These are phyloP conservation scores for Chironomus riparius DNA, from an alignment of 2,888 invertebrate species.

Conservation along the genomic window DNA sequence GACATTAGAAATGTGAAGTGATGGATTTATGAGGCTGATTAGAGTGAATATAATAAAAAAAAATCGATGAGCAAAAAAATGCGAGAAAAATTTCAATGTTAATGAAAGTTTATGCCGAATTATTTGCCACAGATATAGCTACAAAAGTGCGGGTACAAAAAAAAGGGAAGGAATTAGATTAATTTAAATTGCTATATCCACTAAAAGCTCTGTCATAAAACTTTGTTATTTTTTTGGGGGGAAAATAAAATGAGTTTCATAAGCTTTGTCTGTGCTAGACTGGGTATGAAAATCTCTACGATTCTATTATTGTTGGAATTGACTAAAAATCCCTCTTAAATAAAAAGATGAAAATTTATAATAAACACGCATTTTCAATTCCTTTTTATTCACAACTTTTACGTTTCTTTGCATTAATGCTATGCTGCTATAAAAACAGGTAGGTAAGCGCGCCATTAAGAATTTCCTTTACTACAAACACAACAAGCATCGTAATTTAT, in stretches of 20 bases:
- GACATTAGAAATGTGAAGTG: conserved; percentile 4
- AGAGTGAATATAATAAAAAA: background rate
- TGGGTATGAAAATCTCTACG: background rate
- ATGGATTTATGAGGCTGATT: conserved; percentile 15
- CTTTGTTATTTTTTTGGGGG: background rate
- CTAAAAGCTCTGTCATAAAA: background rate
- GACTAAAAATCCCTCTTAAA: background rate
- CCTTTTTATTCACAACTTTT: background rate
- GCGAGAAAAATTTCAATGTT: background rate
- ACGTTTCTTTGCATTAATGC: background rate
- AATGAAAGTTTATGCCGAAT: background rate
- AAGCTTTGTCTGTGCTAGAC: background rate
- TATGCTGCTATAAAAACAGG: background rate
- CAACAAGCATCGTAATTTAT: background rate
- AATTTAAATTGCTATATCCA: background rate
- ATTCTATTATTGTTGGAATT: background rate
- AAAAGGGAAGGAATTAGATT: background rate
- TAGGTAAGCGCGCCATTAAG: background rate
- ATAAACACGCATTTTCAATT: background rate
- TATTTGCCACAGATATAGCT: background rate
- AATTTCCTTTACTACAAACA: background rate
- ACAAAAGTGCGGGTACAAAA: background rate
- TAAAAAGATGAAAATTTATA: background rate
- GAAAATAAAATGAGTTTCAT: background rate
- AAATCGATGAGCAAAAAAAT: conserved; percentile 9